Base-by-base conservation (phyloP, 2,888 invertebrate species). In the Habrosyne pyritoides region DNA sequence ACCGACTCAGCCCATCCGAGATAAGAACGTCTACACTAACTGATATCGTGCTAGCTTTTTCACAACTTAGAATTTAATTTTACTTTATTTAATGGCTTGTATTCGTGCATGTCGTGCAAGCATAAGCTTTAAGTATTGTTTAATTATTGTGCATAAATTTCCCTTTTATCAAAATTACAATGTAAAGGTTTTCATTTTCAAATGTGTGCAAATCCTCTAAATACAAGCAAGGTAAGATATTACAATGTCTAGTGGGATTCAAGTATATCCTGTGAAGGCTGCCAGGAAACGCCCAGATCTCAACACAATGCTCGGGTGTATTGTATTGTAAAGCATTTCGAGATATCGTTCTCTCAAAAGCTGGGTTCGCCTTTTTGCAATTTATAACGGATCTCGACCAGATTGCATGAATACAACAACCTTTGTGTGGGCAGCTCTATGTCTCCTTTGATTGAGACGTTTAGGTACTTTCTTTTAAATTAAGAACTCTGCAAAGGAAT, bases 281-380 rank as follows among this genome's bases (percentile, higher is more conserved):
- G 73, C 76, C 66, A 77, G 76, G 79, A 80, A 79, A 83, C 83
- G 79, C 79, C 79, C 79, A 78, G 82, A 83, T 83, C 79, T 79
- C 78, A 68, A 77, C 83, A 89, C 87, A 89, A 89, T 87, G 77
- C 84, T 71, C 71, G 66, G 70, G 72, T 78, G 83, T 82, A 88
- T 89, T 90, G 88, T 91, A 82, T 88, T 87, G 87, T 89, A 83
- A 83, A 84, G 83, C 80, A 82, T 86, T 89, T 87, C 84, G 79
- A 83, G 86, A 87, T 88, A 89, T 84, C 89, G 88, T 75, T 86
- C 84, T 84, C 84, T 82, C 83, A 86, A 86, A 86, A 87, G 84
- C 84, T 75, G 69, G 76, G 74, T 79, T 84, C 79, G 83, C 81
- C 86, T 87, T 89, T 87, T 88, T 88, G 84, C 87, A 84, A 89